Conservation (phyloP, 2,113 vertebrate species). For the Pomatorhinus ruficollis region DNA sequence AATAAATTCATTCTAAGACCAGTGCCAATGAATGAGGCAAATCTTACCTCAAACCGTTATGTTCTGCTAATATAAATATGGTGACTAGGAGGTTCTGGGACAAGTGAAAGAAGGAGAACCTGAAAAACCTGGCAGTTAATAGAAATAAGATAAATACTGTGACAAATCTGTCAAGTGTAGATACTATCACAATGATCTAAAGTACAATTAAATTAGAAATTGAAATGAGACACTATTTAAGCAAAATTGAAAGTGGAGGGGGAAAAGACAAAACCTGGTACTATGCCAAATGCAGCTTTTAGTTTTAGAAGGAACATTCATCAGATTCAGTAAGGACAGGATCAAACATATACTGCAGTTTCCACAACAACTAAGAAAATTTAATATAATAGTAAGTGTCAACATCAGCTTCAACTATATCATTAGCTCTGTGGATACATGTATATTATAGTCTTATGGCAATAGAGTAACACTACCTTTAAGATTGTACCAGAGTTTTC, state of each 20-base stretch:
- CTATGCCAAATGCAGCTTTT: neutral
- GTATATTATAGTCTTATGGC: neutral
- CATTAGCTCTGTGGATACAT: neutral
- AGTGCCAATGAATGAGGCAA: neutral
- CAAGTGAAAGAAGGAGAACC: constrained; percentile 36
- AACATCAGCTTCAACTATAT: neutral
- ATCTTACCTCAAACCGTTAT: neutral
- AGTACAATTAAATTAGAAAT: constrained; percentile 69
- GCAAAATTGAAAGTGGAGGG: neutral
- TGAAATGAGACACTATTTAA: constrained; percentile 46
- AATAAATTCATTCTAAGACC: constrained; percentile 7
- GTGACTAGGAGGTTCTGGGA: constrained; percentile 4
- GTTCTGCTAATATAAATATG: constrained; percentile 16
- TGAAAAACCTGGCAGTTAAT: constrained; percentile 43
- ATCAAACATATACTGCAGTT: neutral
- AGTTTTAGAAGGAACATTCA: neutral
- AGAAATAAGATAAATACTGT: constrained; percentile 53
- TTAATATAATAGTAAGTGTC: neutral
- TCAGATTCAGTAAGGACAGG: neutral
- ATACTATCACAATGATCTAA: constrained; percentile 19
- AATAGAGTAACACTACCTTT: neutral
- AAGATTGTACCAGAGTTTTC: neutral
- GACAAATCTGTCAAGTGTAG: constrained; percentile 60
- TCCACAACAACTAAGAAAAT: neutral
- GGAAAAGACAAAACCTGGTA: neutral